A percentile compares a stretch with the other conserved stretches of the same genome.
Evolutionary conservation across 2,888 invertebrate genomes (phyloP).

Genomic region (Leucophenga montana): DNA sequence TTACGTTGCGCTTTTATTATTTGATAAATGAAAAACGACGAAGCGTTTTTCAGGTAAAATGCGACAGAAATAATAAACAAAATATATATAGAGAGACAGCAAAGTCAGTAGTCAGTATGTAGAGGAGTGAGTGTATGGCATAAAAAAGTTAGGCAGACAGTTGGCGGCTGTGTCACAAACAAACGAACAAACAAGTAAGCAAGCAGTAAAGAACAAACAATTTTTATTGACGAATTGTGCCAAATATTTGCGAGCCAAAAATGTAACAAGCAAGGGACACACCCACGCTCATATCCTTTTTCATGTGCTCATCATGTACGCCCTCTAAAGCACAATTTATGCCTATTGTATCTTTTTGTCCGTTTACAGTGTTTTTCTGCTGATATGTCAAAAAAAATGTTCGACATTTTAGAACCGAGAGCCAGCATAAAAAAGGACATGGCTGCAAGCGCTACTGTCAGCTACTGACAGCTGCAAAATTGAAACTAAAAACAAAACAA

Average conservation of each 20-base stretch:
- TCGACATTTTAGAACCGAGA: slow-evolving; percentile 5
- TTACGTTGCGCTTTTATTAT: neutral
- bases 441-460: neutral
- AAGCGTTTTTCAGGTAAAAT: neutral
- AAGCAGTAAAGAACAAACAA: slow-evolving; percentile 14
- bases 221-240: slow-evolving; percentile 37
- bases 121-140: neutral
- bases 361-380: slow-evolving; percentile 6
- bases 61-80: neutral
- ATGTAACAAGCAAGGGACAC: slow-evolving; percentile 28
- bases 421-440: neutral
- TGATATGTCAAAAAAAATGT: slow-evolving; percentile 18
- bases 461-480: neutral
- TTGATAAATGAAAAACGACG: slow-evolving; percentile 17
- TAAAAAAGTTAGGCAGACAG: no score
- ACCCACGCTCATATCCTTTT: slow-evolving; percentile 2
- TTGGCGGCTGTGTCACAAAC: no score
- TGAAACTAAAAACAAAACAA: no score
- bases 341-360: neutral
- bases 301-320: neutral
- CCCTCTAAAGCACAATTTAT: neutral
- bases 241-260: slow-evolving; percentile 14
- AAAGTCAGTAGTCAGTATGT: neutral
- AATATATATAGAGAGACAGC: slow-evolving; percentile 6
- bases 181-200: slow-evolving; percentile 11